Conservation (phyloP, 2,888 invertebrate genomes). For the Aporophyla nigra region DNA sequence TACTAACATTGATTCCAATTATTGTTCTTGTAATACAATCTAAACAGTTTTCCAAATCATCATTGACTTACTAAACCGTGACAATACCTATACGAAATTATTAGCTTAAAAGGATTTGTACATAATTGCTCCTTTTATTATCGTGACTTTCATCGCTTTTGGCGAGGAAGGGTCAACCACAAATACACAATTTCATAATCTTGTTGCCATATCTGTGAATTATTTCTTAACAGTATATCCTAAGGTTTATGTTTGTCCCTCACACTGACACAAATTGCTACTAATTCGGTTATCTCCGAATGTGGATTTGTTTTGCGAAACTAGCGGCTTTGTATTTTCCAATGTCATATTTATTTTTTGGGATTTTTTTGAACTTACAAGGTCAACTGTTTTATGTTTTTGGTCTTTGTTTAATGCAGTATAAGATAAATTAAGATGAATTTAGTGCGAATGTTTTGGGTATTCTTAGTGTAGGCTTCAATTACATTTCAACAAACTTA, state of each 20-base stretch:
- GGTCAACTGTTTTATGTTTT: background rate
- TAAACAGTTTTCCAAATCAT: background rate
- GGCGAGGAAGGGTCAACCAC: background rate
- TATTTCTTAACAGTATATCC: background rate
- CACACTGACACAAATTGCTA: background rate
- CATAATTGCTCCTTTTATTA: background rate
- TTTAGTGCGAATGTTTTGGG: background rate
- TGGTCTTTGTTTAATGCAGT: background rate
- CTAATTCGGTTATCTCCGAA: background rate
- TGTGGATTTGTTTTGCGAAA: background rate
- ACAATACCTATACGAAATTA: background rate
- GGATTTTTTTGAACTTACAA: background rate
- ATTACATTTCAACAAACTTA: background rate
- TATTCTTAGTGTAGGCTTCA: background rate
- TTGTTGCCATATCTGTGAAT: background rate
- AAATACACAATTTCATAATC: background rate
- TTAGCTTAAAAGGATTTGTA: background rate
- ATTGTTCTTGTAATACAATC: no score
- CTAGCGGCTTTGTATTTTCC: slow-evolving; percentile 3
- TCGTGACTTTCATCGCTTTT: background rate
- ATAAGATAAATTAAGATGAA: background rate
- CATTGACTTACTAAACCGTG: background rate
- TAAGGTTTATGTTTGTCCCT: background rate
- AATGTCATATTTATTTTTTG: background rate
- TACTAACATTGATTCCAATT: background rate